Evolutionary conservation across 2,797 vertebrate species (phyloP).

Genomic region (Pipistrellus pipistrellus): DNA sequence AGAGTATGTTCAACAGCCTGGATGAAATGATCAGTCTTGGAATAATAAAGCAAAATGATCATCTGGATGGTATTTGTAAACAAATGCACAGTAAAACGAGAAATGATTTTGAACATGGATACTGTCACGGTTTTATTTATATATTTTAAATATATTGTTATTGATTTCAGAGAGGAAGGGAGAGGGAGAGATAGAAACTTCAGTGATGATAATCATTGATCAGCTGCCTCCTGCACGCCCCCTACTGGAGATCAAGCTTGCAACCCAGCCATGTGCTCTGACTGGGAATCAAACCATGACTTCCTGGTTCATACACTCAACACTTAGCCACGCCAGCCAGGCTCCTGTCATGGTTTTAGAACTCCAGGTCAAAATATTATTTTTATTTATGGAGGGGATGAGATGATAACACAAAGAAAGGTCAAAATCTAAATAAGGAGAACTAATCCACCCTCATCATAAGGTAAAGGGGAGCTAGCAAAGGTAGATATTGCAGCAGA

Average conservation of each 20-base stretch:
- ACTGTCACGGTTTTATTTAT: background rate
- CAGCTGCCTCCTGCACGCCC: too few species aligned
- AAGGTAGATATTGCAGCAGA: background rate
- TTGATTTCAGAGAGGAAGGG: too few species aligned
- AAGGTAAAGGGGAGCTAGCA: conserved; percentile 32
- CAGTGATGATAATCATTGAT: too few species aligned
- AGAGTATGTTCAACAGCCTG: background rate
- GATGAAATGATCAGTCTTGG: background rate
- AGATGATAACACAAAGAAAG: conserved; percentile 57
- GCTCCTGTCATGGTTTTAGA: background rate
- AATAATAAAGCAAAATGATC: background rate
- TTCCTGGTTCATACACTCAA: too few species aligned
- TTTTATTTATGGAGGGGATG: conserved; percentile 45
- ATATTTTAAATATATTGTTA: too few species aligned
- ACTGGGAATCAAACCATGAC: too few species aligned
- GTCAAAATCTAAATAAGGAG: conserved; percentile 68
- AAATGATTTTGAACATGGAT: conserved; percentile 44
- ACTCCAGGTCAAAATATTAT: background rate
- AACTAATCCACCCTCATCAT: conserved; percentile 23
- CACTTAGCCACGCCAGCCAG: too few species aligned
- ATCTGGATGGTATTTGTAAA: conserved; percentile 32
- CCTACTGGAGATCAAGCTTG: too few species aligned
- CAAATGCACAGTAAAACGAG: conserved; percentile 23
- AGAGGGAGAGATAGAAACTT: too few species aligned
- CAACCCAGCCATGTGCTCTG: too few species aligned